Percentiles rank a stretch among this genome's conserved stretches.
Conservation (phyloP, 1,140 invertebrate species). For the Diachasmimorpha longicaudata region DNA sequence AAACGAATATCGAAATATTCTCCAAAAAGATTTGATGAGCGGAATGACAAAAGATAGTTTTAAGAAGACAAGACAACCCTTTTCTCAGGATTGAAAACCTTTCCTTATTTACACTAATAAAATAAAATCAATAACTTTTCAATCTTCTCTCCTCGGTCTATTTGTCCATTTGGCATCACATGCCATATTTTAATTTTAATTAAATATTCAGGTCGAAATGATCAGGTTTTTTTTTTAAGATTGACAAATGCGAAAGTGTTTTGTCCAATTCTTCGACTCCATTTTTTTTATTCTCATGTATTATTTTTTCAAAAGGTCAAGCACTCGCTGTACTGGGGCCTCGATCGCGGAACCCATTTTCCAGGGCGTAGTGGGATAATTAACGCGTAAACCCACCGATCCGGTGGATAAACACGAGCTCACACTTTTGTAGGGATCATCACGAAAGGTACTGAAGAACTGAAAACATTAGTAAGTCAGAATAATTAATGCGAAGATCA, state of each 20-base stretch:
- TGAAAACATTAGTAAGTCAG: not conserved
- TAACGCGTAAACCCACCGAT: slow-evolving; percentile 34
- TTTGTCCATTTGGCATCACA: no score
- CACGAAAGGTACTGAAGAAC: not conserved
- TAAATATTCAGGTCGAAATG: no score
- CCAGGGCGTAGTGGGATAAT: slow-evolving; percentile 35
- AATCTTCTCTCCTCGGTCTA: no score
- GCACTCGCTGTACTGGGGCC: not conserved
- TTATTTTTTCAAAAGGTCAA: not conserved
- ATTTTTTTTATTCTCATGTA: not conserved
- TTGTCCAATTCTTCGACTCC: not conserved
- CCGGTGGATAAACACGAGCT: slow-evolving; percentile 25
- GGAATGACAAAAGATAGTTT: no score
- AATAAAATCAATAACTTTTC: no score
- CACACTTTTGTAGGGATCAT: not conserved
- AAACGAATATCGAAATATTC: no score
- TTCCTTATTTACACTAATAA: no score
- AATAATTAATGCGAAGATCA: not conserved
- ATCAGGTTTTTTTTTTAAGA: not conserved
- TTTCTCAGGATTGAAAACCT: no score
- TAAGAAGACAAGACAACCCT: no score
- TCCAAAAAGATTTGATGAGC: no score
- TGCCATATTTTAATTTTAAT: no score
- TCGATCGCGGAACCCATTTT: slow-evolving; percentile 31
- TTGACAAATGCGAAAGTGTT: not conserved